Evolutionary conservation across 2,888 invertebrate species (phyloP).

Genomic region (Nezara viridula): DNA sequence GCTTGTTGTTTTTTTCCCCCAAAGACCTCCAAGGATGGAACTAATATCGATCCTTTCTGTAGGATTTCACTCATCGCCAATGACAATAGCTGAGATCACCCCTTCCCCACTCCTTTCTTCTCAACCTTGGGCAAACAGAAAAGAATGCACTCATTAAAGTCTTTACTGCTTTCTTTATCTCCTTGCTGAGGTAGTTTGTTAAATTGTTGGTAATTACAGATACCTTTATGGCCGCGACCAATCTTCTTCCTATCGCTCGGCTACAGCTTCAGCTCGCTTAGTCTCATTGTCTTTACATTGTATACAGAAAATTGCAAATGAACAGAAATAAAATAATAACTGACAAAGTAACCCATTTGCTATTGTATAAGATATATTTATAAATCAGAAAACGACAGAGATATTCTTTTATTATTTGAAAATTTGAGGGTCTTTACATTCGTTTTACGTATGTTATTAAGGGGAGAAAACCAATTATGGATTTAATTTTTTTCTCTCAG

Average conservation of each 20-base stretch:
- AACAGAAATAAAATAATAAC: neutral
- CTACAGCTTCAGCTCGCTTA: neutral
- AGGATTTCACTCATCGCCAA: neutral
- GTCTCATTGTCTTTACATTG: neutral
- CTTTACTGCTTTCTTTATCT: neutral
- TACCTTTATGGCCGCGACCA: neutral
- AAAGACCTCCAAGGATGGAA: neutral
- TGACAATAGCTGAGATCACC: neutral
- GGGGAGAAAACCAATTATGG: too few relatives aligned
- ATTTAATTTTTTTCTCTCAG: too few relatives aligned
- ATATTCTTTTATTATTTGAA: too few relatives aligned
- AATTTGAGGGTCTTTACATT: too few relatives aligned
- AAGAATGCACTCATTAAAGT: neutral
- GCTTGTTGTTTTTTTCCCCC: neutral
- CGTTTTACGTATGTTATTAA: too few relatives aligned
- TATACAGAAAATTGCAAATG: neutral
- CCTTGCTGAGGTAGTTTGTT: neutral
- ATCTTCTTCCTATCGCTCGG: neutral
- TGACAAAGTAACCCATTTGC: neutral
- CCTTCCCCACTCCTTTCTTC: neutral
- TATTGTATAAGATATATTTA: neutral
- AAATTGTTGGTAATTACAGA: neutral
- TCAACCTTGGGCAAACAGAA: neutral
- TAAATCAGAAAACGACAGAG: too few relatives aligned
- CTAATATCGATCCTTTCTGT: neutral